Evolutionary conservation across 2,797 vertebrate genomes (phyloP).

Genomic region (Pseudochirops cupreus): DNA sequence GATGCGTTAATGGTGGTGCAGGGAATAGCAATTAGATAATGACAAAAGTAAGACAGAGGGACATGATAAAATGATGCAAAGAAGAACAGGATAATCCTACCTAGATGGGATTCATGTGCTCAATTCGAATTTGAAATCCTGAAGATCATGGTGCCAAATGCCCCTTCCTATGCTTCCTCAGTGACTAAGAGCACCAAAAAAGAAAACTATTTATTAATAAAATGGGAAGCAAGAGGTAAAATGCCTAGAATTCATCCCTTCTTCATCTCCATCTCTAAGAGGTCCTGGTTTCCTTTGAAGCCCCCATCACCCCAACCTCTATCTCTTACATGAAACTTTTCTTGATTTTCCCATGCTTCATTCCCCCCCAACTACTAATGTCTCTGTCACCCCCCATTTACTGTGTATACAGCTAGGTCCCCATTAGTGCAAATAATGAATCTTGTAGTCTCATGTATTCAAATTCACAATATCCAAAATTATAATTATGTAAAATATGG

Average conservation of each 20-base stretch:
- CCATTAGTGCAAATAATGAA: not conserved
- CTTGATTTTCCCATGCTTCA: not conserved
- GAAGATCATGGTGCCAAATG: not conserved
- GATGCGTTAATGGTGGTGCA: not conserved
- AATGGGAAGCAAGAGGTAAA: not conserved
- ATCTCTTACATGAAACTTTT: not conserved
- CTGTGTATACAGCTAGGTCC: not conserved
- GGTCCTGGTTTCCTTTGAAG: not conserved
- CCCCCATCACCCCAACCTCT: not conserved
- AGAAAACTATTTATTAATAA: not conserved
- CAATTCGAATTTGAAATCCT: not conserved
- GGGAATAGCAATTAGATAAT: not conserved
- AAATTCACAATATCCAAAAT: not conserved
- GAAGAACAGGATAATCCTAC: not conserved
- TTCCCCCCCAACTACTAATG: not conserved
- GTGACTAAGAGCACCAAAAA: not conserved
- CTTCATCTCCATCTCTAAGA: not conserved
- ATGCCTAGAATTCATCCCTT: not conserved
- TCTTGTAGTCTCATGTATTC: not conserved
- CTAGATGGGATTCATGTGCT: not conserved
- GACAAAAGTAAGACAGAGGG: not conserved
- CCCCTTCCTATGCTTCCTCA: not conserved
- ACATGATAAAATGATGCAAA: not conserved
- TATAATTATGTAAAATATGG: not conserved
- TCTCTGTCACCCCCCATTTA: not conserved